Conservation (phyloP, 1,140 invertebrate genomes). For the Mya arenaria region DNA sequence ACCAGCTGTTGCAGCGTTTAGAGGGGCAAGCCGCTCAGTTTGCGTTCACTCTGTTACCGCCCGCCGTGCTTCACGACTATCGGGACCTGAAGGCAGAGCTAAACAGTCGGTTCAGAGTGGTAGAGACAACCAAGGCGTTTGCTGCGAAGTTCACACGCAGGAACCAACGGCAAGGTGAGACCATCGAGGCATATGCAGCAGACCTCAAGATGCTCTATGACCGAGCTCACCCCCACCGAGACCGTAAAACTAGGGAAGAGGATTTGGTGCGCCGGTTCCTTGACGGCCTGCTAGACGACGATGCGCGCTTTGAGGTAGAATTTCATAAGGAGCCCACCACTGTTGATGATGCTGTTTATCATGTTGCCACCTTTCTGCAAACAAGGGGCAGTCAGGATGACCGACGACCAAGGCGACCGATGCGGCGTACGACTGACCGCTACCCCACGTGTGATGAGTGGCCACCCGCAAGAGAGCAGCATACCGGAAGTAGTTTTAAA, state of each 20-base stretch:
- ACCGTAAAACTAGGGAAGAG: slow-evolving; percentile 32
- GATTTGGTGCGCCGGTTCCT: slow-evolving; percentile 46
- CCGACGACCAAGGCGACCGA: background rate
- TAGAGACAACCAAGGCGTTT: slow-evolving; percentile 45
- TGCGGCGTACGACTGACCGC: background rate
- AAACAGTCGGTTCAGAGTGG: slow-evolving; percentile 35
- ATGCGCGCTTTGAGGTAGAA: slow-evolving; percentile 38
- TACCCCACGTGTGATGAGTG: background rate
- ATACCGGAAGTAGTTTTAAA: background rate
- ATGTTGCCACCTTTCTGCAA: slow-evolving; percentile 24
- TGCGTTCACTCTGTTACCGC: slow-evolving; percentile 37
- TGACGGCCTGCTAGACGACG: slow-evolving; percentile 22
- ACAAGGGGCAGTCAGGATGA: background rate
- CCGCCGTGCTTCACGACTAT: slow-evolving; percentile 20
- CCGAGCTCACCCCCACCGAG: slow-evolving; percentile 32
- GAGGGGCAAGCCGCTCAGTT: slow-evolving; percentile 54
- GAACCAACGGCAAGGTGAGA: slow-evolving; percentile 19
- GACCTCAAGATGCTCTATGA: slow-evolving; percentile 57
- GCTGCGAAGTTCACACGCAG: slow-evolving; percentile 25
- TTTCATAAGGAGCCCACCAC: slow-evolving; percentile 41
- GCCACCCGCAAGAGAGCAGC: too few species aligned
- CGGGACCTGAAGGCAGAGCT: slow-evolving; percentile 24
- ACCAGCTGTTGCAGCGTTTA: slow-evolving; percentile 48
- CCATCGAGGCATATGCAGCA: slow-evolving; percentile 47
- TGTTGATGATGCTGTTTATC: slow-evolving; percentile 44